Evolutionary conservation across 2,113 vertebrate genomes (phyloP), one percentile per base, ranked within the genome.

Genomic region (Chlorodrepanis virens): DNA sequence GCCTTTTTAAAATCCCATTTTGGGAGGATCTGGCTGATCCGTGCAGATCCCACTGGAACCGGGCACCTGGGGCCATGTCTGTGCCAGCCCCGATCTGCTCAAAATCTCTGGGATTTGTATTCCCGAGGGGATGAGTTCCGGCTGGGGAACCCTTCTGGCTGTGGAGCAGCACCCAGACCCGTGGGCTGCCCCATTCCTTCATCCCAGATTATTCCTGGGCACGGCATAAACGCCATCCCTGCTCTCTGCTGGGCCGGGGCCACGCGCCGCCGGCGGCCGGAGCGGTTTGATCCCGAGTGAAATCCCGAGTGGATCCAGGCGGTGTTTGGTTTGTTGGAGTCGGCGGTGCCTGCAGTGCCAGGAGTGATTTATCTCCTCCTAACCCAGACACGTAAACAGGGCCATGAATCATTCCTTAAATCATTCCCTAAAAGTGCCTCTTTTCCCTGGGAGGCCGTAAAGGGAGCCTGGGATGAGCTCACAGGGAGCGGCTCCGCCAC

Each of bases 361-460:
- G 90, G 12, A n/a, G 24, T 84, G 95, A 97, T 97, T 97, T 96
- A 93, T 96, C 90, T 84, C 83, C 95, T 91, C 74, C 84, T 70
- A 8, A 78, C 52, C 69, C 19, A 96, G 93, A 77, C 84, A 39
- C 9, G 47, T 91, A 95, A 96, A 91, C 96, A 91, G 90, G 74
- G 92, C 78, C 64, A 24, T 95, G 95, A 96, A 97, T 97, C 96
- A 96, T 84, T 39, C 96, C 96, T 81, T 35, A 96, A 84, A 95
- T 60, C 96, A 84, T 94, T 80, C 96, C 96, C 92, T 93, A 87
- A 75, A 97, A 97, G 93, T 64, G 92, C 96, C 95, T 93, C 81
- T 75, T 89, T 93, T 91, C 88, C 77, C 80, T 76, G 83, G 23
- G 71, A 3, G 16, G 60, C 96, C 76, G 14, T 77, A 77, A 93